These are phyloP conservation scores for Sapayoa aenigma DNA, from an alignment of 2,113 vertebrate species.

Conservation along the genomic window DNA sequence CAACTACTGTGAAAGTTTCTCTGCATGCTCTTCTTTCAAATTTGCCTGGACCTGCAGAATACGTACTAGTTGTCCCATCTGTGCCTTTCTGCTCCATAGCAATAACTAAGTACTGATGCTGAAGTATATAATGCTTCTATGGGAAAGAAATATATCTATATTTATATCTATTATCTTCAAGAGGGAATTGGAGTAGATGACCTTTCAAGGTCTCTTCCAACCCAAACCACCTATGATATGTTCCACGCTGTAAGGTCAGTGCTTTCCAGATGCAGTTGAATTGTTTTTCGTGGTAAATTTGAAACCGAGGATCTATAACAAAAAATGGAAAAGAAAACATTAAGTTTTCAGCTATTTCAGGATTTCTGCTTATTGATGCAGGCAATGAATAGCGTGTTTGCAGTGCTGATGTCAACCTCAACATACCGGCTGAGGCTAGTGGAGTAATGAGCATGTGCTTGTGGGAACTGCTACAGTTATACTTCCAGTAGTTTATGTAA, in stretches of 20 bases:
- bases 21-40: neutral
- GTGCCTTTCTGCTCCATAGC: neutral
- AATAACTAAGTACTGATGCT: accelerated
- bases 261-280: neutral
- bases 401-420: neutral
- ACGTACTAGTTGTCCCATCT: neutral
- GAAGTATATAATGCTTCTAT: neutral
- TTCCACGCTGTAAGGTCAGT: neutral
- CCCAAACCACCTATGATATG: neutral
- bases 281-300: neutral
- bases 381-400: neutral
- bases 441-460: neutral
- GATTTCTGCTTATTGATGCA: neutral
- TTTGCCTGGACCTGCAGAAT: neutral
- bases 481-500: neutral
- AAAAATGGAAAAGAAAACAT: neutral
- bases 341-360: neutral
- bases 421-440: neutral
- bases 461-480: neutral
- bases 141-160: neutral
- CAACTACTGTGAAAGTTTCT: neutral
- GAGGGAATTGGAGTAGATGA: neutral
- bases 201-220: neutral
- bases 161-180: neutral
- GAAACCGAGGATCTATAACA: neutral